Percentiles rank a stretch among this genome's conserved stretches.
These are phyloP conservation scores for Platyura marginata DNA, from an alignment of 1,140 invertebrate species.

Conservation along the genomic window DNA sequence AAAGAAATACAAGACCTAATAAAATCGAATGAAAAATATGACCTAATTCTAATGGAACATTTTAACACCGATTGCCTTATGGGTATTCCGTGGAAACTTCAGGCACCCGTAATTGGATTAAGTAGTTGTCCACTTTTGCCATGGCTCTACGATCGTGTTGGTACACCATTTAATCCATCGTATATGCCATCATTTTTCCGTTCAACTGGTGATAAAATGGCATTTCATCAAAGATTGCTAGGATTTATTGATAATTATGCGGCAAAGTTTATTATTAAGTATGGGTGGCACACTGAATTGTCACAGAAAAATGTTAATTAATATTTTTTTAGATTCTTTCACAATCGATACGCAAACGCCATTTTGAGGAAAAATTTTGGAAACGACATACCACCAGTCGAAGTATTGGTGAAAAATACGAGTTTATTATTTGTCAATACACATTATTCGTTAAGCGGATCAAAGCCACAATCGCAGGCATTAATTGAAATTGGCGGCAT, in stretches of 20 bases:
- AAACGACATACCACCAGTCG: constrained; percentile 29
- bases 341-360: neutral
- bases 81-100: constrained; percentile 34
- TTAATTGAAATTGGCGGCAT: constrained; percentile 50
- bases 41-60: constrained; percentile 43
- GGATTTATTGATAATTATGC: constrained; percentile 22
- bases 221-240: constrained; percentile 24
- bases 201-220: constrained; percentile 32
- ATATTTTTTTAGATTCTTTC: neutral
- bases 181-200: constrained; percentile 34
- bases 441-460: constrained; percentile 36
- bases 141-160: constrained; percentile 34
- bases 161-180: constrained; percentile 32
- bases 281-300: neutral
- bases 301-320: too few species aligned
- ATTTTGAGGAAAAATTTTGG: constrained; percentile 28
- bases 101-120: constrained; percentile 32
- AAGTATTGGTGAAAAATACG: constrained; percentile 33
- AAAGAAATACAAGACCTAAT: constrained; percentile 12
- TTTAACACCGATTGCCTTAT: constrained; percentile 52
- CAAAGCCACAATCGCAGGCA: constrained; percentile 34
- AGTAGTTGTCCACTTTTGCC: constrained; percentile 38
- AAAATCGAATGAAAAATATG: constrained; percentile 30
- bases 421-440: constrained; percentile 44
- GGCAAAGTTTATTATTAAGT: neutral